phyloP scores from a whole-genome alignment of 2,888 invertebrate species.

The Perdita meconis region DNA sequence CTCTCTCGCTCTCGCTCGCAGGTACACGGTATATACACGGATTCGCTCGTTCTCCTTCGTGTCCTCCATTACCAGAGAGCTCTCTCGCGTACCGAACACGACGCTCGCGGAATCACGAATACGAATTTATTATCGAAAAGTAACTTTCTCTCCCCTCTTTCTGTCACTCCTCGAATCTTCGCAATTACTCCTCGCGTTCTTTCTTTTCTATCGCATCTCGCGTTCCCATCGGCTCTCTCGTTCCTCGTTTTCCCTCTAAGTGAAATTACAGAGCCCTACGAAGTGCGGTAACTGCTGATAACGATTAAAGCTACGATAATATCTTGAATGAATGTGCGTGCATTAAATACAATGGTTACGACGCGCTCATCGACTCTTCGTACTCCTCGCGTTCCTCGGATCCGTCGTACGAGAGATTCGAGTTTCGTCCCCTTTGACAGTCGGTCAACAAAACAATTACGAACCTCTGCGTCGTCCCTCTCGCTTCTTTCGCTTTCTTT shows the following conservation, averaged over 20 bases:
- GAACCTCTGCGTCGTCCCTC: conserved; percentile 10
- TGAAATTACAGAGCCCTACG: conserved; percentile 81
- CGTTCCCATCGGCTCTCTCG: conserved; percentile 46
- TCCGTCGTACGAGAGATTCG: conserved; percentile 63
- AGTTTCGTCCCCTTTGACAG: conserved; percentile 41
- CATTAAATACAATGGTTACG: conserved; percentile 78
- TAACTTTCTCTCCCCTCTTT: conserved; percentile 17
- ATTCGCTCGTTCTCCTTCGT: not conserved
- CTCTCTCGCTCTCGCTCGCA: not conserved
- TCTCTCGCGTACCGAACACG: conserved; percentile 35
- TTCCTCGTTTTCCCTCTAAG: conserved; percentile 74
- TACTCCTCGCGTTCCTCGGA: conserved; percentile 61
- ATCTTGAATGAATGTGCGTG: conserved; percentile 82
- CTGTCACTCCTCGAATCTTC: conserved; percentile 6
- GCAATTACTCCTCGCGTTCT: conserved; percentile 22
- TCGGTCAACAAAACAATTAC: conserved; percentile 20
- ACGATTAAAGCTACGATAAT: conserved; percentile 83
- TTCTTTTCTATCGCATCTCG: conserved; percentile 9
- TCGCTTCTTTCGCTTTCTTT: conserved; percentile 5
- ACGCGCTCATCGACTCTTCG: conserved; percentile 56
- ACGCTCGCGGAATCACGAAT: conserved; percentile 50
- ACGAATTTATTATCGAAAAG: conserved; percentile 39
- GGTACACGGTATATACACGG: not conserved
- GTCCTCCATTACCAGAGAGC: conserved; percentile 31
- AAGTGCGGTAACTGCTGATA: conserved; percentile 82